Evolutionary conservation across 2,113 vertebrate genomes (phyloP).

Genomic region (Myiozetetes cayanensis): DNA sequence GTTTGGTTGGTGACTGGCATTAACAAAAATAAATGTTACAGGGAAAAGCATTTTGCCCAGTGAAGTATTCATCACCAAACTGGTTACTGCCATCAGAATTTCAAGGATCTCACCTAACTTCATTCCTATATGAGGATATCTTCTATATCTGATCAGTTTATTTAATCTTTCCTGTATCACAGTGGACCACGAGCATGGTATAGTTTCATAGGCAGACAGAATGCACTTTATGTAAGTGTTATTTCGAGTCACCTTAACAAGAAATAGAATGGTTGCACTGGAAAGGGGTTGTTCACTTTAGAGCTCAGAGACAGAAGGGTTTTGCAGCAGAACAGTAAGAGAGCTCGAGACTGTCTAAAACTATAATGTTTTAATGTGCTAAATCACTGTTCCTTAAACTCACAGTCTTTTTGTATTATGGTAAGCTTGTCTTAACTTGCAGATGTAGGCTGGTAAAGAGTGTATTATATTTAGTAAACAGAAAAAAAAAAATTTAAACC

Average conservation of each 20-base stretch:
- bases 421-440: slow-evolving; percentile 17
- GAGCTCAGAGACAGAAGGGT: not conserved
- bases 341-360: slow-evolving; percentile 18
- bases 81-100: not conserved
- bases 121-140: not conserved
- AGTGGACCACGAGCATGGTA: not conserved
- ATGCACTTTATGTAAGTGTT: not conserved
- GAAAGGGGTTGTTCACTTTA: not conserved
- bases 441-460: slow-evolving; percentile 18
- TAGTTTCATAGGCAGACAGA: not conserved
- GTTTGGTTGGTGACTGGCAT: not conserved
- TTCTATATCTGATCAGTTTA: not conserved
- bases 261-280: not conserved
- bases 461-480: slow-evolving; percentile 3
- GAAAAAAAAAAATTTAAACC: not conserved
- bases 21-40: not conserved
- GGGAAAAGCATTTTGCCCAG: not conserved
- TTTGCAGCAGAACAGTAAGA: not conserved
- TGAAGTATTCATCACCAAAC: slow-evolving; percentile 11
- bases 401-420: not conserved
- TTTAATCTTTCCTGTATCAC: not conserved
- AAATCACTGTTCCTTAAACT: slow-evolving; percentile 16
- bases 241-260: slow-evolving; percentile 5
- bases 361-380: slow-evolving; percentile 9
- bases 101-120: not conserved